These are phyloP conservation scores for Oxyura jamaicensis DNA, from an alignment of 2,113 vertebrate genomes.

Conservation along the genomic window DNA sequence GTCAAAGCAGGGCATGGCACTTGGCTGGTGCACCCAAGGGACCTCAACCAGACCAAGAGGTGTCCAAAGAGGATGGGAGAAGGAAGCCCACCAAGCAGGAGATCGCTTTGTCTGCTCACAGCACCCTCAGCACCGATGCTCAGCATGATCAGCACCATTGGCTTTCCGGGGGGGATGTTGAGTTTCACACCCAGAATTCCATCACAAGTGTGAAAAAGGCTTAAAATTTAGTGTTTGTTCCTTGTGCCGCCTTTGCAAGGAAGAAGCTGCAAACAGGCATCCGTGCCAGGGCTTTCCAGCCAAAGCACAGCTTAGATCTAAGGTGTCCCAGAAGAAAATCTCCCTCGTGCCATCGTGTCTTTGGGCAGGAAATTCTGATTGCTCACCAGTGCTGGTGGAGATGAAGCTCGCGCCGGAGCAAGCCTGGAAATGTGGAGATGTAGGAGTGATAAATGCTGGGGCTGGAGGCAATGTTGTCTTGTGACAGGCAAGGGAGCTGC, in stretches of 20 bases:
- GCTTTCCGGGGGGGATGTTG: neutral
- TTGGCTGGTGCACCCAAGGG: no score
- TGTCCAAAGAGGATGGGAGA: neutral
- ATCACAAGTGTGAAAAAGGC: neutral
- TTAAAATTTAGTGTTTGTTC: neutral
- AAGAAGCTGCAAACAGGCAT: neutral
- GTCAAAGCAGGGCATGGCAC: neutral
- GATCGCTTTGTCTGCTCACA: neutral
- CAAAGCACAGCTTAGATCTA: neutral
- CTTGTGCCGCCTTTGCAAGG: neutral
- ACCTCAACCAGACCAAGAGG: neutral
- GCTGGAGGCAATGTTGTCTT: neutral
- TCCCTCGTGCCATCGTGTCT: neutral
- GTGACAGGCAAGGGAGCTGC: neutral
- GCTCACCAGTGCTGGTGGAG: neutral
- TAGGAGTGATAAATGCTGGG: neutral
- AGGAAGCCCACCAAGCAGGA: neutral
- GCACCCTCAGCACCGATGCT: neutral
- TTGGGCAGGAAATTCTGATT: neutral
- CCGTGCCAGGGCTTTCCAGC: neutral
- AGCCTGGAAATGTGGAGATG: neutral
- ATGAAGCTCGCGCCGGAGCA: neutral
- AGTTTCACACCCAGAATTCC: neutral
- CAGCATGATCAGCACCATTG: rapidly evolving
- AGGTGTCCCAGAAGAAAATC: neutral